Evolutionary conservation across 2,113 vertebrate genomes (phyloP).

Genomic region (Panthera uncia): DNA sequence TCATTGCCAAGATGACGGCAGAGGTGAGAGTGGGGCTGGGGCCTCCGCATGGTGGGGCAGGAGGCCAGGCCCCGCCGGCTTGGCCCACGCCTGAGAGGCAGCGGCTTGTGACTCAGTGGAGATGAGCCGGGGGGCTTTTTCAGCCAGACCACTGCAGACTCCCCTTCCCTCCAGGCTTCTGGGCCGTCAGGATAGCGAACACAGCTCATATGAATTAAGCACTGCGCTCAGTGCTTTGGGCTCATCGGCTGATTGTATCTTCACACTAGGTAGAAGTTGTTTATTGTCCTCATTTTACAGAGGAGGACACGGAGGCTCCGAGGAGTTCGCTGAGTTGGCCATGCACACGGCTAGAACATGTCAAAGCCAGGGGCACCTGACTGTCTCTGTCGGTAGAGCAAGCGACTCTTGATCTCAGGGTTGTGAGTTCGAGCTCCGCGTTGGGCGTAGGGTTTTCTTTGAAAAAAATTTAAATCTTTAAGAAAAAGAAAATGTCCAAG

Average conservation of each 20-base stretch:
- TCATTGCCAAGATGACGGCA: constrained; percentile 94
- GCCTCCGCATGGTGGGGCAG: accelerated
- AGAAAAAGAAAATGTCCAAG: not conserved
- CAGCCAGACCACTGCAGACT: not conserved
- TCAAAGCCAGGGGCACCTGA: not conserved
- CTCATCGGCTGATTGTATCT: not conserved
- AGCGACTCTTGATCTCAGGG: not conserved
- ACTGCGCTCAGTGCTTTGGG: not conserved
- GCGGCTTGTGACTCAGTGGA: not conserved
- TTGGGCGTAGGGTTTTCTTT: not conserved
- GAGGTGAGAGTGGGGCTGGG: constrained; percentile 85
- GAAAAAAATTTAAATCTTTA: not conserved
- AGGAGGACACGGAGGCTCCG: not conserved
- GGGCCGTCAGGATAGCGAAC: not conserved
- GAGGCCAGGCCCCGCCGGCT: not conserved
- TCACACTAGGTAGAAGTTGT: not conserved
- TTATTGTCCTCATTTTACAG: not conserved
- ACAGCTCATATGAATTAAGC: accelerated
- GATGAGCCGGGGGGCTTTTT: not conserved
- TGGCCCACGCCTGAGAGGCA: not conserved
- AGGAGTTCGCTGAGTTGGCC: not conserved
- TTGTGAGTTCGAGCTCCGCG: not conserved
- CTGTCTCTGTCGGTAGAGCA: not conserved
- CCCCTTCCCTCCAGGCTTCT: not conserved
- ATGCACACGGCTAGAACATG: not conserved